Base-by-base conservation (phyloP, 2,888 invertebrate species). In the Macaria liturata region DNA sequence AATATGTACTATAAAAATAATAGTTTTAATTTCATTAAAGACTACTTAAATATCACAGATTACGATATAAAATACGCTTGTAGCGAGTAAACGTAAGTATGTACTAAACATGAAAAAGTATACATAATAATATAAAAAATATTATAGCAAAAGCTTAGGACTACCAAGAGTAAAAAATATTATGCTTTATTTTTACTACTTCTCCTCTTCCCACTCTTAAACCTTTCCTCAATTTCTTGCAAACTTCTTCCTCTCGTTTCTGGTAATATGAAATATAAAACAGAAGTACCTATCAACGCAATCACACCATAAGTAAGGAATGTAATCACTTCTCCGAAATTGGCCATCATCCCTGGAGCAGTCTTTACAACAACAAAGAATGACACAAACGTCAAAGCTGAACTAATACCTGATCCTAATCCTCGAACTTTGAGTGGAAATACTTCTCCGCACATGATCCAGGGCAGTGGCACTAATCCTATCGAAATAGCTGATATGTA, bases 371-470 rank as follows among this genome's bases (percentile, higher is more conserved):
- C 94, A 2, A 91, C 65, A 71, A 95, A 96, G 63, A 94, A 94
- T 1, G 94, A 90, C 4, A 93, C 74, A 71, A 94, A 95, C 0
- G 94, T 93, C 37, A 94, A 92, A n/a, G 94, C 93, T 0, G 95
- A 93, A 50, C 94, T 93, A 7, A 95, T 86, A 0, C 95, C 95
- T 0, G 95, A 94, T 0, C 95, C 95, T 0, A 95, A 73, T 0
- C 95, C 95, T 39, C 95, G 86, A 0, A 93, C 91, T 57, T 88
- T 91, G 1, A 93, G 91, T 0, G 95, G 93, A 71, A 95, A 95
- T 0, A 96, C 87, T 81, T 96, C 96, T 0, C 95, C 95, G 65
- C 95, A 94, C 93, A 96, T 94, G 37, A 95, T 94, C 94, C 96
- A 96, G 0, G 96, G 95, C 50, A 96, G 73, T 0, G 95, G 95